These are phyloP conservation scores for Cataglyphis altisquamis DNA, from an alignment of 2,888 invertebrate genomes.

Conservation along the genomic window DNA sequence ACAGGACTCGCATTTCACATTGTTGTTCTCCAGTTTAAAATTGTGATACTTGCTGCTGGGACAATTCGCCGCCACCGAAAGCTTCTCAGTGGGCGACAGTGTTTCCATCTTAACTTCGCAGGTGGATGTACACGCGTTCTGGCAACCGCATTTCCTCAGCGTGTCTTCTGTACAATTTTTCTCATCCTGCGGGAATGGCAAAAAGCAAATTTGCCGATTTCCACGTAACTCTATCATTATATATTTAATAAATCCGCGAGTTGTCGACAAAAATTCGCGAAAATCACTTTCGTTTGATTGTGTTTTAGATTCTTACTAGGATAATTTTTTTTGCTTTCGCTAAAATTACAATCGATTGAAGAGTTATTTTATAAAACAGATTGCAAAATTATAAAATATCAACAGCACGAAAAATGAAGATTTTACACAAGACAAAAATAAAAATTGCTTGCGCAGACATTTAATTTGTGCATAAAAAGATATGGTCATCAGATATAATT, in stretches of 20 bases:
- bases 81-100: constrained; percentile 80
- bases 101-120: constrained; percentile 84
- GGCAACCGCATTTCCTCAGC: constrained; percentile 80
- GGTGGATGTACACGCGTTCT: constrained; percentile 82
- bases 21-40: constrained; percentile 84
- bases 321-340: not conserved
- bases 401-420: not conserved
- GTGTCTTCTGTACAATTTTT: constrained; percentile 79
- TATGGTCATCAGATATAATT: not conserved
- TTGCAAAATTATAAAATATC: not conserved
- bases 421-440: not conserved
- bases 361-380: not conserved
- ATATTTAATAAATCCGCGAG: not conserved
- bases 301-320: not conserved
- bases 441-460: not conserved
- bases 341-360: not conserved
- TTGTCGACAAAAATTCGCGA: not conserved
- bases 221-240: not conserved
- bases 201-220: constrained; percentile 31
- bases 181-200: constrained; percentile 77
- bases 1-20: constrained; percentile 85
- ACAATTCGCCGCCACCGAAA: constrained; percentile 73
- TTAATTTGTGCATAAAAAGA: not conserved
- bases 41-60: constrained; percentile 73
- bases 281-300: not conserved